Percentiles rank a stretch among this genome's conserved stretches.
Conservation (phyloP, 2,888 invertebrate genomes). For the Cheilosia vulpina region DNA sequence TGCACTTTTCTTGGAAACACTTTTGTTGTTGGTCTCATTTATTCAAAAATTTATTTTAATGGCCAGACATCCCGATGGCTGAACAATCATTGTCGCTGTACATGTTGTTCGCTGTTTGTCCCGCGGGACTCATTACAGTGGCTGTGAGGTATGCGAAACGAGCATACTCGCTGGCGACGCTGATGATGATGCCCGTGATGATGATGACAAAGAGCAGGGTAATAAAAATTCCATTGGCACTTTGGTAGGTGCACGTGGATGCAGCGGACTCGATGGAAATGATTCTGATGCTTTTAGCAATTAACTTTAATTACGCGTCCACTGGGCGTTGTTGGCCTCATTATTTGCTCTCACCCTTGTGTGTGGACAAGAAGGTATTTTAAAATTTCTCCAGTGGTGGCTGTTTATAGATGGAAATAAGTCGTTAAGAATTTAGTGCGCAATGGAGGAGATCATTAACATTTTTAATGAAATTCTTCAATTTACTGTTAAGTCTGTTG, state of each 20-base stretch:
- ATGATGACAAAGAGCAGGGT: slow-evolving; percentile 69
- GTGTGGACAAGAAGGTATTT: slow-evolving; percentile 44
- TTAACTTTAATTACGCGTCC: slow-evolving; percentile 73
- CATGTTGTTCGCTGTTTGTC: slow-evolving; percentile 44
- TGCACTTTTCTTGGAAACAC: slow-evolving; percentile 61
- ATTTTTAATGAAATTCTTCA: slow-evolving; percentile 33
- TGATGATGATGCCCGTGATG: slow-evolving; percentile 17
- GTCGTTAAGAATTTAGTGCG: not conserved
- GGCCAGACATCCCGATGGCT: slow-evolving; percentile 58
- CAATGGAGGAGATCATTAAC: slow-evolving; percentile 19
- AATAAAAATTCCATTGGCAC: slow-evolving; percentile 75
- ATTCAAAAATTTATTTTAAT: slow-evolving; percentile 73
- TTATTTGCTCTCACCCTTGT: slow-evolving; percentile 71
- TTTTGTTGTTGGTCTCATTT: slow-evolving; percentile 57
- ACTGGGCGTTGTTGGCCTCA: slow-evolving; percentile 66
- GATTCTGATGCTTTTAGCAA: slow-evolving; percentile 68
- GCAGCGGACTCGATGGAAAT: slow-evolving; percentile 30
- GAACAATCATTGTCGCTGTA: slow-evolving; percentile 48
- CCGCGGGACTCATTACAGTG: slow-evolving; percentile 67
- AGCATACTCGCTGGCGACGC: slow-evolving; percentile 13
- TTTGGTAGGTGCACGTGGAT: slow-evolving; percentile 62
- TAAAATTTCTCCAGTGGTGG: slow-evolving; percentile 4
- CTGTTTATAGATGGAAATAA: slow-evolving; percentile 19
- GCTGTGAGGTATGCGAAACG: slow-evolving; percentile 27
- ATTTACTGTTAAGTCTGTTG: slow-evolving; percentile 37